Base-by-base conservation (phyloP, 2,888 invertebrate species). In the Dryomyza anilis region DNA sequence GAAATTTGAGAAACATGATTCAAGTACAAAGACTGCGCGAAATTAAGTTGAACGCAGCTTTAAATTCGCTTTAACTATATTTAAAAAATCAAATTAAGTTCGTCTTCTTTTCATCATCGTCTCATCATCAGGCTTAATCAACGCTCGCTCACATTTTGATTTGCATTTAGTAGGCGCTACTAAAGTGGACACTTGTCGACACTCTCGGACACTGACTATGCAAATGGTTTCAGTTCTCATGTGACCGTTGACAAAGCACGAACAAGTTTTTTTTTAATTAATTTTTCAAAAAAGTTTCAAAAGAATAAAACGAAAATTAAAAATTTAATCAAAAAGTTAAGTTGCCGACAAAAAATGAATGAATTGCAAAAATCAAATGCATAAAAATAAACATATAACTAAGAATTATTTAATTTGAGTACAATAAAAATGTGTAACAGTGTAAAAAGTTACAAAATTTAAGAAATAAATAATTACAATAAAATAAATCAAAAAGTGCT, bases 111-210 rank as follows among this genome's bases (percentile, higher is more conserved):
- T n/a, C n/a, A n/a, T n/a, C n/a, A n/a, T n/a, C n/a, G 61, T 30
- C 48, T 14, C 53, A 39, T 61, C 61, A 53, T 61, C 53, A 43
- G 61, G 29, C 25, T 53, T 53, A 52, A 61, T 61, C 61, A 53
- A 36, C 61, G 61, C 43, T 61, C 36, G 39, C 39, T 61, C 52
- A 53, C 39, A 61, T 53, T 61, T 52, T 61, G 27, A 43, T 61
- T 61, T 61, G 52, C 39, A 27, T 61, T 61, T 61, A 53, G 61
- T 39, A 61, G 52, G 53, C 52, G 53, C 61, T 61, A 61, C 52
- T 61, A 53, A 61, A 52, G 53, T 61, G 53, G 39, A 29, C 52
- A 53, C 52, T 61, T 52, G 52, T 46, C n/a, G 55, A 30, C 10
- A 50, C 23, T 21, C 12, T 36, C 27, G 36, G 52, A 39, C 53